phyloP scores from a whole-genome alignment of 2,888 invertebrate species.

The Eristalinus sepulchralis region DNA sequence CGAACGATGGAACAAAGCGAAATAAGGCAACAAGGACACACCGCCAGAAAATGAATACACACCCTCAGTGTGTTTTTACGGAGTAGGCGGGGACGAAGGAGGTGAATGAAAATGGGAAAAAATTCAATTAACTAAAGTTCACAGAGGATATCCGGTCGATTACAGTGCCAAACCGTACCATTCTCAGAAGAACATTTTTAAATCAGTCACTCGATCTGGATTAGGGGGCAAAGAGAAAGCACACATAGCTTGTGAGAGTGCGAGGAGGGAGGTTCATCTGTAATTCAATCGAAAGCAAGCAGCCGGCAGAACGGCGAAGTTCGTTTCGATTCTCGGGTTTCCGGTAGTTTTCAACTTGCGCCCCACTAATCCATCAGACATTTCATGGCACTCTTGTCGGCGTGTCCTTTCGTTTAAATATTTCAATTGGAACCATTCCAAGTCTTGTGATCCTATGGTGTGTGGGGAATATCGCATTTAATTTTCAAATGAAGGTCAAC shows the following conservation, averaged over 20 bases:
- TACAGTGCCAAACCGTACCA: background rate
- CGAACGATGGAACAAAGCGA: background rate
- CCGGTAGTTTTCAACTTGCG: background rate
- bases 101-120: background rate
- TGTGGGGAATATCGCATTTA: background rate
- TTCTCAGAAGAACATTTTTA: background rate
- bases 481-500: background rate
- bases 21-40: background rate
- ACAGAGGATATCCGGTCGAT: slow-evolving; percentile 8
- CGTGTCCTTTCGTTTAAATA: slow-evolving; percentile 48
- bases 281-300: background rate
- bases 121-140: slow-evolving; percentile 30
- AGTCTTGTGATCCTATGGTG: background rate
- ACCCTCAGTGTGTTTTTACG: background rate
- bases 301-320: background rate
- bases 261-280: background rate
- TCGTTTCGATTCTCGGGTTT: background rate
- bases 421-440: slow-evolving; percentile 49
- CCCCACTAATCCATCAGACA: slow-evolving; percentile 13
- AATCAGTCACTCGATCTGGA: background rate
- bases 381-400: slow-evolving; percentile 16
- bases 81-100: background rate
- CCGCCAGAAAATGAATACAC: background rate
- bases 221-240: background rate
- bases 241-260: background rate